Base-by-base conservation (phyloP, 2,113 vertebrate genomes). In the Periophthalmus modestus region DNA sequence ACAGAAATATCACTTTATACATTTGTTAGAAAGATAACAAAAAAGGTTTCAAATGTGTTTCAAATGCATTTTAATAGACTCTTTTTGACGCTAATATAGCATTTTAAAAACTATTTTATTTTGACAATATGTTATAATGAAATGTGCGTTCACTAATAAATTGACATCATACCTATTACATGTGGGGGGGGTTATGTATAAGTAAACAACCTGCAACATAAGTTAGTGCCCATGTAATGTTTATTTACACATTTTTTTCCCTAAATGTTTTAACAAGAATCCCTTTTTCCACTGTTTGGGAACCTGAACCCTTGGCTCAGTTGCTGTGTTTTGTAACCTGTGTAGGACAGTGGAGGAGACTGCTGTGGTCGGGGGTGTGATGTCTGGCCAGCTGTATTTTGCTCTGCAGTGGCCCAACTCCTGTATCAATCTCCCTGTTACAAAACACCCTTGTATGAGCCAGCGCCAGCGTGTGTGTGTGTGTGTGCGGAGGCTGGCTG, bases 341-440 rank as follows among this genome's bases (percentile, higher is more conserved):
- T 67, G 50, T 79, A 57, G 72, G 71, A 16, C 62, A 61, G 48
- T 50, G 36, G 16, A 13, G 76, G 15, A 76, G 65, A 65, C 52
- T 71, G 36, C 69, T 61, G 71, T 63, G 43, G 77, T 72, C 39
- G 69, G 83, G 71, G 74, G 68, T 75, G 48, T 46, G 80, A 58
- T 48, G 1, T 21, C 69, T 78, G 83, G 66, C 78, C 81, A 85
- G 86, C 74, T 88, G 78, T 46, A 59, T 82, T 83, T 86, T 82
- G 84, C 81, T 72, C 82, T 79, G 73, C 73, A 78, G 70, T 73
- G 69, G 28, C 61, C 14, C 54, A 73, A 55, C 85, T 82, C 77
- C 74, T 85, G 86, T 81, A 85, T 78, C 86, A 84, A 66, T 84
- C 72, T 85, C 79, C 86, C 69, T 46, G 50, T 66, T 66, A 86